phyloP scores from a whole-genome alignment of 2,797 vertebrate species.

The Falco columbarius region DNA sequence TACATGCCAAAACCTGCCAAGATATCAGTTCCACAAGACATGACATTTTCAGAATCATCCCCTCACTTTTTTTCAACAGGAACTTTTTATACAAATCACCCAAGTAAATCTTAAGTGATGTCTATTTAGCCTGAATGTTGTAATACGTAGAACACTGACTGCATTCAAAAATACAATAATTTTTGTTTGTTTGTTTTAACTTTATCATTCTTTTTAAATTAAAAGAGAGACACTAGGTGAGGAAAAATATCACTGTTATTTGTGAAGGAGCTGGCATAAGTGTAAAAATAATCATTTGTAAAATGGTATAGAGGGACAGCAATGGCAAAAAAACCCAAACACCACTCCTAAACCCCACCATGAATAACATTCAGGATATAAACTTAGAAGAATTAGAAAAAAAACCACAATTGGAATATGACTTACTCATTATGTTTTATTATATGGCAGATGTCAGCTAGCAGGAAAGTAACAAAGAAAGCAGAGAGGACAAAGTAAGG shows the following conservation, averaged over 20 bases:
- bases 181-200: not conserved
- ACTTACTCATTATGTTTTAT: not conserved
- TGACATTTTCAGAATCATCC: not conserved
- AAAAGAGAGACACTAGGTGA: not conserved
- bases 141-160: not conserved
- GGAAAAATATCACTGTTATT: not conserved
- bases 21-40: not conserved
- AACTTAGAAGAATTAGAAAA: not conserved
- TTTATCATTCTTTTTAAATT: not conserved
- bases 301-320: not conserved
- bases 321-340: not conserved
- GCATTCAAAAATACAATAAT: not conserved
- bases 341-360: not conserved
- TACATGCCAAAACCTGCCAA: not conserved
- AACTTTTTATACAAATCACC: not conserved
- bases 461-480: not conserved
- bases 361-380: not conserved
- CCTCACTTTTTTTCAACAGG: not conserved
- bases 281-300: not conserved
- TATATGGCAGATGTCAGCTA: not conserved
- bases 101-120: not conserved
- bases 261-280: not conserved
- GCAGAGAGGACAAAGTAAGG: not conserved
- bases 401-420: not conserved
- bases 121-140: not conserved